Evolutionary conservation across 2,113 vertebrate species (phyloP), one percentile per base, ranked within the genome.

Genomic region (Piaya cayana): DNA sequence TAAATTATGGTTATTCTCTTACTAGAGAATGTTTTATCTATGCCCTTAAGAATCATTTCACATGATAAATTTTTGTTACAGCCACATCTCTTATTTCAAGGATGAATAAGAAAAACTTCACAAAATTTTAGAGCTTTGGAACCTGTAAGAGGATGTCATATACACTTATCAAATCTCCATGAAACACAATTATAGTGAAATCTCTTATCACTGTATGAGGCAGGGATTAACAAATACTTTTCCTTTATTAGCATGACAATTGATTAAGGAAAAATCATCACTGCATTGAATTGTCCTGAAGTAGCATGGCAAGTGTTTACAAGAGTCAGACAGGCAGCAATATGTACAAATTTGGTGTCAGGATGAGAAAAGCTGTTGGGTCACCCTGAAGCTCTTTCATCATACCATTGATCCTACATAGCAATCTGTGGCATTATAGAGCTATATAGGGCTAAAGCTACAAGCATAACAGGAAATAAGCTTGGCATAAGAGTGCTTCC

Each of bases 121-220:
- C 29, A 56, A 84, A 94, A 96, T 84, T 88, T 96, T 43, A 92
- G 30, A 82, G 53, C 65, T 92, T 96, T 78, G 55, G 53, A 74
- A 93, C 63, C 21, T 78, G 20, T 72, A 77, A 93, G 45, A 88
- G 37, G 29, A 52, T 50, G 43, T 36, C 47, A 74, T 86, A 80
- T 9, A 12, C 45, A 47, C 21, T 90, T 72, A 82, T 36, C 63
- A 90, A 67, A 55, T 58, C 29, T 55, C 23, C 42, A 88, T 50
- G 89, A 94, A 42, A 36, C 29, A 74, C 20, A 88, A 59, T 7
- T 39, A 29, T 27, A 49, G 75, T 56, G 68, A 94, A 86, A 88
- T 53, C 23, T 58, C 26, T 82, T 87, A 86, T 59, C 75, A 59
- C 13, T 74, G 3, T 74, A 43, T 43, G 67, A 82, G 45, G 15